phyloP scores from a whole-genome alignment of 1,140 invertebrate species.

The Rhagoletis zephyria region DNA sequence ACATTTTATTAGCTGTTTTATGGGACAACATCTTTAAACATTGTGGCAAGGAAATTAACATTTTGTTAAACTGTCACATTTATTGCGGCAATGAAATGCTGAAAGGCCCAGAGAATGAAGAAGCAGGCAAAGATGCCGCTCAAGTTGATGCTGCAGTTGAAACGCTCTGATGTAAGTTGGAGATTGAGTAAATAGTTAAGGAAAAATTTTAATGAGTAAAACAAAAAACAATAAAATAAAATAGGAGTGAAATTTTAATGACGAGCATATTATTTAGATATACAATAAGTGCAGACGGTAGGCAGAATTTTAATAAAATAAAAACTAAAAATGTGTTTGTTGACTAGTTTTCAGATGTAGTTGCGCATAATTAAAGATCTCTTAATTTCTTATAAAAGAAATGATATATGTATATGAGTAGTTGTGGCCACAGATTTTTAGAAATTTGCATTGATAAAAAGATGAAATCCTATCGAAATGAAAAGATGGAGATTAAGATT shows the following conservation, averaged over 20 bases:
- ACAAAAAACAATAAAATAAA: not conserved
- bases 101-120: not conserved
- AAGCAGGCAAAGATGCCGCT: not conserved
- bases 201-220: conserved; percentile 23
- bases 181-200: conserved; percentile 20
- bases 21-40: conserved; percentile 49
- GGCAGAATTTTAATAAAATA: too few relatives aligned
- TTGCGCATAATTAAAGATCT: too few relatives aligned
- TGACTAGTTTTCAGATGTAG: too few relatives aligned
- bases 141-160: not conserved
- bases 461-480: too few relatives aligned
- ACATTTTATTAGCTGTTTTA: conserved; percentile 52
- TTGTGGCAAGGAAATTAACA: conserved; percentile 50
- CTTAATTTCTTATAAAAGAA: too few relatives aligned
- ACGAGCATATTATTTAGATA: not conserved
- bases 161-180: not conserved
- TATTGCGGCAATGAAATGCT: conserved; percentile 44
- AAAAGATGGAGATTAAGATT: too few relatives aligned
- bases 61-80: conserved; percentile 52
- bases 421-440: too few relatives aligned
- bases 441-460: too few relatives aligned
- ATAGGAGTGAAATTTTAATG: not conserved
- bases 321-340: too few relatives aligned
- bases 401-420: too few relatives aligned
- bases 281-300: not conserved